Evolutionary conservation across 2,113 vertebrate genomes (phyloP), one percentile per base, ranked within the genome.

Genomic region (Corythaixoides concolor): DNA sequence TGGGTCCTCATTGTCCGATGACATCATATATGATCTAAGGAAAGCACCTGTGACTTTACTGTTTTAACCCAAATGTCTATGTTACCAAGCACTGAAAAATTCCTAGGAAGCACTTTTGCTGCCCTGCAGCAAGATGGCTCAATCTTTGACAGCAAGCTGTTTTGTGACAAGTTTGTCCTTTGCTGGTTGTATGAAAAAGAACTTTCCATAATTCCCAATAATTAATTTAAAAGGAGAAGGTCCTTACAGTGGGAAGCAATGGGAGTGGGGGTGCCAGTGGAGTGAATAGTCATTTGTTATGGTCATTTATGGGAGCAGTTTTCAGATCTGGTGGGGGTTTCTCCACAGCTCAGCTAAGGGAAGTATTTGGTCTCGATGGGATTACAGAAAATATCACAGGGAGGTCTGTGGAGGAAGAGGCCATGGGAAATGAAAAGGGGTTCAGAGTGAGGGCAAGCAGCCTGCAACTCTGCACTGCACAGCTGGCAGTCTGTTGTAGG

Each of bases 381-480:
- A 8, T 55, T 81, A 24, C 12, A n/a, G 69, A 32, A 69, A 66
- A 77, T 28, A 81, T 81, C n/a, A 88, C 35, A 64, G 55, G 10
- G 59, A 93, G 64, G 32, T 39, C 69, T 75, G 49, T 15, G 50
- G 24, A 77, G 32, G 19, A 88, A 58, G 68, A 87, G 24, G 73
- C 63, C 43, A 55, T 24, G 68, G 58, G 37, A 91, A 91, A 85
- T 2, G 0, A 64, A 88, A 80, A 73, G 32, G 77, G 35, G 20
- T 35, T 35, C 0, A 2, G 41, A 77, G 12, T 24, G 39, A 90
- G 21, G 60, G 50, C 26, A 69, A 17, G 20, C 35, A 82, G 50
- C 60, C 45, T 50, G 12, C 30, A 37, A 49, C 26, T 26, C 72
- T n/a, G 74, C 0, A 4, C 16, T 0, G 0, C 35, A 35, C 17